Evolutionary conservation across 1,140 invertebrate genomes (phyloP).

Genomic region (Nephotettix cincticeps): DNA sequence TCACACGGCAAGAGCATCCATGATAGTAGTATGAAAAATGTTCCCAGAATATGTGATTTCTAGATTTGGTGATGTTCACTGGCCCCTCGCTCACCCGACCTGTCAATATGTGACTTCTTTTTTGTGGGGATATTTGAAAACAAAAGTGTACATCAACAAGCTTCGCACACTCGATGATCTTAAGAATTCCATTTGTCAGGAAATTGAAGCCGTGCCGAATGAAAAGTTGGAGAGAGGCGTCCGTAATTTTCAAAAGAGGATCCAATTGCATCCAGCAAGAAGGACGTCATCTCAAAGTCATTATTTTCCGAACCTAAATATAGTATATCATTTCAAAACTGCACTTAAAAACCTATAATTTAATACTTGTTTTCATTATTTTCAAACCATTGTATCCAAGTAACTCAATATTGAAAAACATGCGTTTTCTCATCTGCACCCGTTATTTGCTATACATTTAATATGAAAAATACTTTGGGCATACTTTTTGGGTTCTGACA

Average conservation of each 20-base stretch:
- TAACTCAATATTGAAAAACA: slow-evolving; percentile 4
- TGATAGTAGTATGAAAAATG: not conserved
- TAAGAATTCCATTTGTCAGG: slow-evolving; percentile 29
- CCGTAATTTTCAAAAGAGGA: slow-evolving; percentile 16
- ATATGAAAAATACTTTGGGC: too few relatives aligned
- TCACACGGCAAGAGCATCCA: slow-evolving; percentile 5
- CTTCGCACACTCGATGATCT: too few relatives aligned
- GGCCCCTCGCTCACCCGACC: not conserved
- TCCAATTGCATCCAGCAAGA: slow-evolving; percentile 17
- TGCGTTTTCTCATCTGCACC: slow-evolving; percentile 17
- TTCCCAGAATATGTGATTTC: slow-evolving; percentile 8
- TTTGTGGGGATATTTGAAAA: slow-evolving; percentile 2
- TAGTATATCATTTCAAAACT: slow-evolving; percentile 15
- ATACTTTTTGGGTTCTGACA: too few relatives aligned
- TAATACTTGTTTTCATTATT: slow-evolving; percentile 1
- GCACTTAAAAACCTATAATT: slow-evolving; percentile 21
- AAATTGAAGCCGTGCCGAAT: slow-evolving; percentile 32
- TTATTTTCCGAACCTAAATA: slow-evolving; percentile 24
- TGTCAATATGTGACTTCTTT: slow-evolving; percentile 8
- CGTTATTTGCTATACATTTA: not conserved
- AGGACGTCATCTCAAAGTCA: slow-evolving; percentile 17
- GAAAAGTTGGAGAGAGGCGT: slow-evolving; percentile 28
- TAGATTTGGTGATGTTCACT: slow-evolving; percentile 3
- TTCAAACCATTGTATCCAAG: slow-evolving; percentile 4
- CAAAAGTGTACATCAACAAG: too few relatives aligned